Percentiles rank a stretch among this genome's conserved stretches.
phyloP scores from a whole-genome alignment of 2,888 invertebrate genomes.

The Matsumyia berberina region DNA sequence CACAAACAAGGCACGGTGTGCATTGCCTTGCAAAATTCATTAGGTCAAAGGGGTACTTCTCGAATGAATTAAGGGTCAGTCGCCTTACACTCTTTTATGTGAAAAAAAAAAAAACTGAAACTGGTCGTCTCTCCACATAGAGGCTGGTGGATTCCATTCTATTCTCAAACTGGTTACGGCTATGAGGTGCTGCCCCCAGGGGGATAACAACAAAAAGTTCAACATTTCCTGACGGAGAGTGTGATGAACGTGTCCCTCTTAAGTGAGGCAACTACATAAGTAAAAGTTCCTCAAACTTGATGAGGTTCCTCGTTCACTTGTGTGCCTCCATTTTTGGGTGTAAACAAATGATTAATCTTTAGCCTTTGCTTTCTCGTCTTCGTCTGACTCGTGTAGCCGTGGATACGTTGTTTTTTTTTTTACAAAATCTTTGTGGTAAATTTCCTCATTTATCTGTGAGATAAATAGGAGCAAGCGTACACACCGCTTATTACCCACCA shows the following conservation, averaged over 20 bases:
- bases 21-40: constrained; percentile 43
- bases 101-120: not conserved
- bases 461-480: constrained; percentile 22
- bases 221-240: constrained; percentile 50
- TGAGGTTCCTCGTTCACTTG: not conserved
- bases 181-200: constrained; percentile 24
- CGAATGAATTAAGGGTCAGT: constrained; percentile 59
- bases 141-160: not conserved
- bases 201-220: constrained; percentile 50
- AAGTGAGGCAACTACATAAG: constrained; percentile 9
- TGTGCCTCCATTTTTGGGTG: constrained; percentile 26
- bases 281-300: constrained; percentile 44
- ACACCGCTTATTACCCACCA: not conserved
- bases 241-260: constrained; percentile 44
- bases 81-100: constrained; percentile 35
- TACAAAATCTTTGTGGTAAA: constrained; percentile 1
- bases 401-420: not conserved
- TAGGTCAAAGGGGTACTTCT: constrained; percentile 60
- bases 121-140: constrained; percentile 1
- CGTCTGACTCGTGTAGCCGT: not conserved
- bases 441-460: constrained; percentile 3
- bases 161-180: constrained; percentile 39
- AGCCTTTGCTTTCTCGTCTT: constrained; percentile 27
- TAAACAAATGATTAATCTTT: constrained; percentile 59
- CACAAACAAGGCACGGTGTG: not conserved